Base-by-base conservation (phyloP, 2,888 invertebrate genomes). In the Coenonympha glycerion region DNA sequence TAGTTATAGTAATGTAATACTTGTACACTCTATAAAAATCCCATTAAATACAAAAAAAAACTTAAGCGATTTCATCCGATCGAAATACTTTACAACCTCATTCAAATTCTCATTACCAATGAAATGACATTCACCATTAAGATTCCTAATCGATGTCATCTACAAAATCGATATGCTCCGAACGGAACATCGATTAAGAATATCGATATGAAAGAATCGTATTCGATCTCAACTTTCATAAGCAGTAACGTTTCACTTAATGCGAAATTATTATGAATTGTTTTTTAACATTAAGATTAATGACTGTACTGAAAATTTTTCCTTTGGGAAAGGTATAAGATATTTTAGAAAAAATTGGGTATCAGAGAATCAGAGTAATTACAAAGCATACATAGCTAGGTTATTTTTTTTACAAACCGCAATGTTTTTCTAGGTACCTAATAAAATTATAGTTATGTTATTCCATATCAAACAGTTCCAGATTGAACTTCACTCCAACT, bases 81-180 rank as follows among this genome's bases (percentile, higher is more conserved):
- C 42, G 49, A 52, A 56, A 54, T 41, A 47, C 34, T 30, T 44
- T 53, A 50, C 44, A 39, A 13, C 28, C 36, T 37, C 47, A 19
- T 26, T 37, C 24, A 45, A 52, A 54, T 42, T 24, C 49, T 55
- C 49, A 51, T 57, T 53, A 52, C 41, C 41, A 40, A 53, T 49
- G 37, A 55, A 55, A 37, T 31, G 47, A 55, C 40, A 52, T 47
- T 50, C 5, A 24, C 53, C 47, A 58, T 58, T 57, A 50, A 50
- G 50, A 58, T 59, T 58, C 54, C 56, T 30, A 36, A 39, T 39
- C 39, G 39, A 39, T 24, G 22, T 39, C 21, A 39, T 37, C 39
- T 36, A 36, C 19, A 31, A 31, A 42, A 51, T 49, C 47, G 42
- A 48, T 30, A 39, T 44, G 37, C 46, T 36, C 13, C 31, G 15